Evolutionary conservation across 2,888 invertebrate genomes (phyloP).

Genomic region (Atherix ibis): DNA sequence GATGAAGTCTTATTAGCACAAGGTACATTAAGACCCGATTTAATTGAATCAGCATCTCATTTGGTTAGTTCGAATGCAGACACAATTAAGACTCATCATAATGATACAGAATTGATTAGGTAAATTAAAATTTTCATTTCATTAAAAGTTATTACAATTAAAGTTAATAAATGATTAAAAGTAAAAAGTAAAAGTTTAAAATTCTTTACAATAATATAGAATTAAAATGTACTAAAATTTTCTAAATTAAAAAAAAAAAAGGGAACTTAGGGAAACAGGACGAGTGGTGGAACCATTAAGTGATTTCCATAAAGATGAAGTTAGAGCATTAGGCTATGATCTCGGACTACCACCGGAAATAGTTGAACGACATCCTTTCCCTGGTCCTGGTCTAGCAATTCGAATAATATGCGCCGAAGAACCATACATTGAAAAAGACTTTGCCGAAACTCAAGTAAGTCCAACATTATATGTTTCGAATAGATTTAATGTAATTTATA

Average conservation of each 20-base stretch:
- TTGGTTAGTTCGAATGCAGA: conserved; percentile 79
- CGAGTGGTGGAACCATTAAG: conserved; percentile 93
- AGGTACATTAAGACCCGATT: conserved; percentile 91
- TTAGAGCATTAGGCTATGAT: conserved; percentile 73
- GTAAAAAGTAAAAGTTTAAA: too few relatives aligned
- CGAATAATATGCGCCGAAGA: conserved; percentile 91
- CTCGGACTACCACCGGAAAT: conserved; percentile 74
- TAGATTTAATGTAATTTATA: neutral
- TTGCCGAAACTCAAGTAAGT: conserved; percentile 76
- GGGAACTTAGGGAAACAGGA: conserved; percentile 54
- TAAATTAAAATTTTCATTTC: conserved; percentile 30
- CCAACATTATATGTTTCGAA: neutral
- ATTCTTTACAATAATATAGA: too few relatives aligned
- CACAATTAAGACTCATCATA: conserved; percentile 98
- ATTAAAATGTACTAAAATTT: too few relatives aligned
- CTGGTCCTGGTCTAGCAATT: conserved; percentile 95
- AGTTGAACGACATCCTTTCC: conserved; percentile 94
- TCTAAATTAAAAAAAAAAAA: too few relatives aligned
- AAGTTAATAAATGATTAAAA: too few relatives aligned
- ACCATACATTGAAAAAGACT: conserved; percentile 86
- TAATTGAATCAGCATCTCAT: conserved; percentile 92
- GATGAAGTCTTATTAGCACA: conserved; percentile 89
- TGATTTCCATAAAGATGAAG: conserved; percentile 99
- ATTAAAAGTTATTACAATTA: conserved; percentile 4
- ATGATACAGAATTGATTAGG: conserved; percentile 90